Percentiles rank a stretch among this genome's conserved stretches.
Evolutionary conservation across 2,113 vertebrate genomes (phyloP).

Genomic region (Xiphorhynchus elegans): DNA sequence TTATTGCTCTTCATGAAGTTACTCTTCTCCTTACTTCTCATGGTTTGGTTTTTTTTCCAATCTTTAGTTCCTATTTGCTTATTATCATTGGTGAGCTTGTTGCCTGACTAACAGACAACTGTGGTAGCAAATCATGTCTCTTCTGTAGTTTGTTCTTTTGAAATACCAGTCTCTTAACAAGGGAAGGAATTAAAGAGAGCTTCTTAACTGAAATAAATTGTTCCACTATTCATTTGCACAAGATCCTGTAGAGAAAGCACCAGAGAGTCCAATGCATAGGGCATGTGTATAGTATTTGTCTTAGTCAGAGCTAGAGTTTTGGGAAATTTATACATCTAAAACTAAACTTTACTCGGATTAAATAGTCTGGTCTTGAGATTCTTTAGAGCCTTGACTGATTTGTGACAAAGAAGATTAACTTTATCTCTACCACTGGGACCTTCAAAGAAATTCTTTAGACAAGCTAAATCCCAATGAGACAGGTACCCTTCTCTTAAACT

Average conservation of each 20-base stretch:
- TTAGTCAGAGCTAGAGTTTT: neutral
- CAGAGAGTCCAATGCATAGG: neutral
- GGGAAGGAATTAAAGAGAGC: neutral
- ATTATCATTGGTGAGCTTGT: constrained; percentile 4
- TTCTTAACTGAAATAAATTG: constrained; percentile 16
- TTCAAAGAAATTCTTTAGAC: neutral
- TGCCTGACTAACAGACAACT: neutral
- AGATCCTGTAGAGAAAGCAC: neutral
- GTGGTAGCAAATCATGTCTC: neutral
- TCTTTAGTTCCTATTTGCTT: neutral
- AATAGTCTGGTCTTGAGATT: neutral
- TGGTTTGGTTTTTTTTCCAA: neutral
- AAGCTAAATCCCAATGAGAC: neutral
- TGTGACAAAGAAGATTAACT: neutral
- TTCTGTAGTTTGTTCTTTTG: neutral
- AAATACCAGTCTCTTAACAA: neutral
- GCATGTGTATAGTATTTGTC: neutral
- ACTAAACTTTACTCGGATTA: neutral
- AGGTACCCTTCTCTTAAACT: neutral
- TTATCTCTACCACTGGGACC: neutral
- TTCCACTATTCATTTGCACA: neutral
- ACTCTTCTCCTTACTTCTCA: neutral
- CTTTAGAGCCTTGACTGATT: neutral
- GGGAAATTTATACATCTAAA: neutral
- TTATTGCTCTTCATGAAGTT: constrained; percentile 23